These are phyloP conservation scores for Eidolon dupreanum DNA, from an alignment of 2,797 vertebrate genomes.

Conservation along the genomic window DNA sequence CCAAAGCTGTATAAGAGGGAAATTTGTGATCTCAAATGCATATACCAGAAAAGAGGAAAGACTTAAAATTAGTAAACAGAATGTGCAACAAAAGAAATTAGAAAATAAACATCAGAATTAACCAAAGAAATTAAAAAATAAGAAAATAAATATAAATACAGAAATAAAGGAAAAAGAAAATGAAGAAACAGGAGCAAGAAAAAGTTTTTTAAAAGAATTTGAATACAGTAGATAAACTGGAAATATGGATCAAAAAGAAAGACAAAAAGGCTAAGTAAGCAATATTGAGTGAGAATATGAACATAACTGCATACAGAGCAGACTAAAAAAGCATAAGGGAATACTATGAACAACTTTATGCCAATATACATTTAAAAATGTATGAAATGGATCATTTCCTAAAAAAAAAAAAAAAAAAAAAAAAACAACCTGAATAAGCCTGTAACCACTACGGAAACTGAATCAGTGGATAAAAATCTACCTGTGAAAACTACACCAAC, in stretches of 20 bases:
- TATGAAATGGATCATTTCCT: not conserved
- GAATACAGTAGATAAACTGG: not conserved
- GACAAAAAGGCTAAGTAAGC: not conserved
- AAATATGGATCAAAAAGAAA: not conserved
- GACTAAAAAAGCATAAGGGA: not conserved
- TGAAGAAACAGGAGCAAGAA: not conserved
- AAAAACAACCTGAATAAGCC: not conserved
- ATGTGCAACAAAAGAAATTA: not conserved
- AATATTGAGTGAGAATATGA: not conserved
- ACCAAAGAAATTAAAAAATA: not conserved
- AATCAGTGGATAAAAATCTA: not conserved
- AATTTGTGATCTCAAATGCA: not conserved
- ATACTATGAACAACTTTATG: not conserved
- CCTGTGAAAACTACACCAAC: not conserved
- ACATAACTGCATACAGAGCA: not conserved
- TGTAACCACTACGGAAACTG: not conserved
- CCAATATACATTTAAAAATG: not conserved
- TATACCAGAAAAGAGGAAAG: not conserved
- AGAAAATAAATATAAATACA: not conserved
- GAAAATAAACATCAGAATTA: not conserved
- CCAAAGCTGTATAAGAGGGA: not conserved
- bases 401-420: not conserved
- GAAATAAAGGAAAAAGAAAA: not conserved
- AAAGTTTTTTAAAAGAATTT: not conserved
- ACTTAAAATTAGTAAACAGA: not conserved